phyloP scores from a whole-genome alignment of 2,888 invertebrate genomes.

The Boloria euphrosyne region DNA sequence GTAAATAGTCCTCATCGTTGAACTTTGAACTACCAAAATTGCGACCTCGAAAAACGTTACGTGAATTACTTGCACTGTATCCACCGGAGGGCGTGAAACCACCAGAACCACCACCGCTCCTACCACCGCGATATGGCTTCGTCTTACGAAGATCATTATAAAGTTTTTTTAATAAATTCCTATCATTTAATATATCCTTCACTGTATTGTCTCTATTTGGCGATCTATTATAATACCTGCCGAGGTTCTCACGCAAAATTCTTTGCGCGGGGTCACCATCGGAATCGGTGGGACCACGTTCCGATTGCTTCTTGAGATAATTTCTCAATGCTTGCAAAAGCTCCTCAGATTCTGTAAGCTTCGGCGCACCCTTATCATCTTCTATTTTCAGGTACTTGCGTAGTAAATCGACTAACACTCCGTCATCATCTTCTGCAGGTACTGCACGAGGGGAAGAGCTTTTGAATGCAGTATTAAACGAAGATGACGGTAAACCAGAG shows the following conservation, averaged over 20 bases:
- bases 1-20: slow-evolving; percentile 57
- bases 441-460: slow-evolving; percentile 58
- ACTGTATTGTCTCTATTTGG: slow-evolving; percentile 86
- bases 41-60: slow-evolving; percentile 57
- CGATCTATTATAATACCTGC: slow-evolving; percentile 85
- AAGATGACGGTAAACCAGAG: slow-evolving; percentile 50
- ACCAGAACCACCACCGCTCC: slow-evolving; percentile 50
- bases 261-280: slow-evolving; percentile 70
- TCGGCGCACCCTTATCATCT: slow-evolving; percentile 74
- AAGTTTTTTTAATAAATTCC: slow-evolving; percentile 87
- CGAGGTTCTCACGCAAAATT: slow-evolving; percentile 84
- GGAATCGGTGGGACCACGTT: slow-evolving; percentile 58
- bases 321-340: slow-evolving; percentile 84
- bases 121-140: slow-evolving; percentile 75
- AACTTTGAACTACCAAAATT: slow-evolving; percentile 52
- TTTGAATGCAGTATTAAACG: slow-evolving; percentile 68
- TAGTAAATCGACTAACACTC: slow-evolving; percentile 84
- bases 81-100: slow-evolving; percentile 58
- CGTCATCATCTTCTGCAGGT: slow-evolving; percentile 73
- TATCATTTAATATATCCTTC: slow-evolving; percentile 87
- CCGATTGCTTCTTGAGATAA: slow-evolving; percentile 75
- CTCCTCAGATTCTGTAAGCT: slow-evolving; percentile 82
- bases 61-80: slow-evolving; percentile 70
- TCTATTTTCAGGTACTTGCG: slow-evolving; percentile 85
- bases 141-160: slow-evolving; percentile 88